phyloP scores from a whole-genome alignment of 23 tunicate genomes.

The Styela clava region DNA sequence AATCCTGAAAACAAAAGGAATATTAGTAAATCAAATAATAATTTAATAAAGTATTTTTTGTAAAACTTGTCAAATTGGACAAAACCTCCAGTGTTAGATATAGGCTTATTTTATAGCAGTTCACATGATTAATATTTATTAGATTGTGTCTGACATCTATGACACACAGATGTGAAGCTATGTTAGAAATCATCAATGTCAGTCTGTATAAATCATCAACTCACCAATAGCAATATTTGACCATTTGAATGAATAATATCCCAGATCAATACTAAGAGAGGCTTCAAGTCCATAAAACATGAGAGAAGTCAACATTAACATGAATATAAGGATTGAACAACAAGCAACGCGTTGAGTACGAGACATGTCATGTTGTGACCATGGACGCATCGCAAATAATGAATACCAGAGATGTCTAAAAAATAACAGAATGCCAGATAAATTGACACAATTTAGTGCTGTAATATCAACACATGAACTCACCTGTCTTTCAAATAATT shows the following conservation, averaged over 20 bases:
- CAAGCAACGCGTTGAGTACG: constrained; percentile 33
- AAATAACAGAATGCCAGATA: not conserved
- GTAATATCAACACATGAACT: not conserved
- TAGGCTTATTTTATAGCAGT: too few relatives aligned
- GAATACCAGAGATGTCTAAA: constrained; percentile 59
- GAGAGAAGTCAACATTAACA: constrained; percentile 38
- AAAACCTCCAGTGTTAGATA: too few relatives aligned
- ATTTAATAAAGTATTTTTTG: too few relatives aligned
- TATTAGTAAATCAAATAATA: too few relatives aligned
- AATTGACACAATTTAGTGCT: not conserved
- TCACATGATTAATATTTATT: too few relatives aligned
- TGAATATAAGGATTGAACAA: constrained; percentile 25
- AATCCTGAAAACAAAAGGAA: constrained; percentile 29
- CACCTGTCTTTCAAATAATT: constrained; percentile 29
- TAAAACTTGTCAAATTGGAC: too few relatives aligned
- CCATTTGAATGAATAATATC: constrained; percentile 49
- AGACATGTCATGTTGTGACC: constrained; percentile 43
- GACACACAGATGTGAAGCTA: too few relatives aligned
- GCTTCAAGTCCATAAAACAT: constrained; percentile 26
- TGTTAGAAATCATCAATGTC: too few relatives aligned
- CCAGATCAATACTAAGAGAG: constrained; percentile 7
- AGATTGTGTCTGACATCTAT: too few relatives aligned
- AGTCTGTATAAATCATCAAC: too few relatives aligned
- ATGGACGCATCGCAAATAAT: constrained; percentile 44
- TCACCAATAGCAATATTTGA: constrained; percentile 43